Conservation (phyloP, 2,797 vertebrate species). For the Enoplosus armatus region DNA sequence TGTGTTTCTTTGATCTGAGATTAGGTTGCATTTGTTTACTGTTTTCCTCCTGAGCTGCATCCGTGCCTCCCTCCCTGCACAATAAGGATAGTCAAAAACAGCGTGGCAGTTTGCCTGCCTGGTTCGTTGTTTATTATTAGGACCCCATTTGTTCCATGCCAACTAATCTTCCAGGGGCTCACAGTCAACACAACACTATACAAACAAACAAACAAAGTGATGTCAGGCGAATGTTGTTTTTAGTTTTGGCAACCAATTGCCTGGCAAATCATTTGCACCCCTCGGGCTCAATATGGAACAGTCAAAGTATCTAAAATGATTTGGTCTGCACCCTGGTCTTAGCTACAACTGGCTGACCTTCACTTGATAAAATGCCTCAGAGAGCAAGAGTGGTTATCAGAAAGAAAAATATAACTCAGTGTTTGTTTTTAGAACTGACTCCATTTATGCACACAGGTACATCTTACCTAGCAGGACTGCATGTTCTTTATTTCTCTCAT, state of each 20-base stretch:
- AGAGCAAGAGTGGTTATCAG: slow-evolving; percentile 35
- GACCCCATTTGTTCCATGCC: slow-evolving; percentile 65
- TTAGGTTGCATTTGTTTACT: slow-evolving; percentile 48
- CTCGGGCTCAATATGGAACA: slow-evolving; percentile 19
- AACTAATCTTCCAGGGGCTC: slow-evolving; percentile 71
- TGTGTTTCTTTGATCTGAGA: slow-evolving; percentile 39
- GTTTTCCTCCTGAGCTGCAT: slow-evolving; percentile 16
- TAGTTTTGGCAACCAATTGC: slow-evolving; percentile 43
- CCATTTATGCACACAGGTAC: slow-evolving; percentile 22
- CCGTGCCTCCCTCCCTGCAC: slow-evolving; percentile 13
- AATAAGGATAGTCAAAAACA: slow-evolving; percentile 29
- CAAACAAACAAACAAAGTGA: slow-evolving; percentile 63
- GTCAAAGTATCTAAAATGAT: slow-evolving; percentile 23
- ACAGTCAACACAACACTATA: slow-evolving; percentile 54
- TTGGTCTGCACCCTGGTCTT: slow-evolving; percentile 6
- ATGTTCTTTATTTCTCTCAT: slow-evolving; percentile 25
- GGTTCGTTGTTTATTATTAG: slow-evolving; percentile 70
- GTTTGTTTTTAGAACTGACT: slow-evolving; percentile 43
- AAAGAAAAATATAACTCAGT: slow-evolving; percentile 26
- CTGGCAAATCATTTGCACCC: slow-evolving; percentile 40
- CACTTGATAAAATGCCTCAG: slow-evolving; percentile 38
- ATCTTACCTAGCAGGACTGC: slow-evolving; percentile 16
- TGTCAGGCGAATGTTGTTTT: slow-evolving; percentile 31
- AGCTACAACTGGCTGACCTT: slow-evolving; percentile 32
- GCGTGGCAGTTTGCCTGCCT: slow-evolving; percentile 37